phyloP scores from a whole-genome alignment of 2,113 vertebrate genomes.

The Leptosomus discolor region DNA sequence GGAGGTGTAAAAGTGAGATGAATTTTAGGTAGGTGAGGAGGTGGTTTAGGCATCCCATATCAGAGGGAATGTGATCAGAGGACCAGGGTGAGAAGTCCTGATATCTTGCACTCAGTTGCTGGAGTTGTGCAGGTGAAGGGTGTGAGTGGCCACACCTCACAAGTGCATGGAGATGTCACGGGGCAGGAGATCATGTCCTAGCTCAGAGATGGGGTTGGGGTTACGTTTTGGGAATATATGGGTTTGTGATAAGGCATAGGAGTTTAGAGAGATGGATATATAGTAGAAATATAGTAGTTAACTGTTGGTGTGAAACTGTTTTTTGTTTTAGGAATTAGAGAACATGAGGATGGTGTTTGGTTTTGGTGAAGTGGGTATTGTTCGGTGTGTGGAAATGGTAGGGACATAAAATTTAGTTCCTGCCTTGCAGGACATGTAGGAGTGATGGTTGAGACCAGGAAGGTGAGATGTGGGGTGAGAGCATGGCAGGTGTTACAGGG shows the following conservation, averaged over 20 bases:
- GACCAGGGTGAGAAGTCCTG: neutral
- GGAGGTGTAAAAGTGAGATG: fast-evolving
- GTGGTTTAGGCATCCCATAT: neutral
- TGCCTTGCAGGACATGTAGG: neutral
- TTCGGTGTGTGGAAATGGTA: neutral
- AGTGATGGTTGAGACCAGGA: neutral
- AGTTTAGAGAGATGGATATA: neutral
- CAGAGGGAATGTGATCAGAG: neutral
- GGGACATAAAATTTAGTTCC: neutral
- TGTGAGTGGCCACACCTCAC: neutral
- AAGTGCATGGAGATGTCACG: neutral
- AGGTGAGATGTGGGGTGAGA: neutral
- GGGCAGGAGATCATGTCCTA: neutral
- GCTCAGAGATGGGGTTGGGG: neutral
- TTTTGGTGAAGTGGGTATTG: neutral
- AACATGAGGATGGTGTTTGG: neutral
- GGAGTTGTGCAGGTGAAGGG: neutral
- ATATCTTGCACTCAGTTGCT: neutral
- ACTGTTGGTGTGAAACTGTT: neutral
- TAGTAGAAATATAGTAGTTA: neutral
- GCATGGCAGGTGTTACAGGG: neutral
- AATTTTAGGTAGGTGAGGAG: neutral
- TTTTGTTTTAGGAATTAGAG: neutral
- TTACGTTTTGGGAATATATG: neutral
- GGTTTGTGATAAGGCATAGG: neutral